Percentiles rank a stretch among this genome's conserved stretches.
These are phyloP conservation scores for Brachionus manjavacas DNA, from an alignment of 1,140 invertebrate species.

Conservation along the genomic window DNA sequence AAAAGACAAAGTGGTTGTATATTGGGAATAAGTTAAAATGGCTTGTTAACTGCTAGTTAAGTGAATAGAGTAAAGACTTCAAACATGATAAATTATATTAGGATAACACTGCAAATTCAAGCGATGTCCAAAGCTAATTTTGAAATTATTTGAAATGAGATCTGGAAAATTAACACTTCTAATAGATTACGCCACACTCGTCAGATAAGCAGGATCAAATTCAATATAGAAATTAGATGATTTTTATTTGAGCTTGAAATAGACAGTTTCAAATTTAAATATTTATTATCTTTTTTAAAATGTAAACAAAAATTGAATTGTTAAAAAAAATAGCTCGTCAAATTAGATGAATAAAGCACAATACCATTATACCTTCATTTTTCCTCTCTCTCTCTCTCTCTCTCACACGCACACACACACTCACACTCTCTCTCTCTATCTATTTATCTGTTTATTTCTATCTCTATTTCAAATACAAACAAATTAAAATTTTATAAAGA, in stretches of 20 bases:
- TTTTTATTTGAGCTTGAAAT: background rate
- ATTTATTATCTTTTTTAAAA: background rate
- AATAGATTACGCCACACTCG: background rate
- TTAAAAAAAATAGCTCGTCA: background rate
- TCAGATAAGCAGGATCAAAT: background rate
- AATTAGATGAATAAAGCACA: background rate
- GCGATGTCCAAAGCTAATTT: background rate
- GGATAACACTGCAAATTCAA: no score
- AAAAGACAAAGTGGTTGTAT: no score
- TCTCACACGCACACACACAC: background rate
- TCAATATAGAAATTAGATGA: background rate
- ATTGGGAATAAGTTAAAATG: no score
- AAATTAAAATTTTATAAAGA: conserved; percentile 22
- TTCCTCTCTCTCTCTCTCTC: background rate
- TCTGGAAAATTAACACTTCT: background rate
- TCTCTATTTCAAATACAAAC: conserved; percentile 35
- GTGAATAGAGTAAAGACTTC: no score
- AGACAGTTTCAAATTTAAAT: conserved; percentile 30
- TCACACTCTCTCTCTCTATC: background rate
- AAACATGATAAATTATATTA: no score
- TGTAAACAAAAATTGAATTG: conserved; percentile 1
- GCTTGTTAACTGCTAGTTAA: no score
- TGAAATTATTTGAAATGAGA: background rate
- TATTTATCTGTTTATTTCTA: background rate
- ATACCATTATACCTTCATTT: background rate